These are phyloP conservation scores for Polyploca ridens DNA, from an alignment of 2,888 invertebrate genomes.

Conservation along the genomic window DNA sequence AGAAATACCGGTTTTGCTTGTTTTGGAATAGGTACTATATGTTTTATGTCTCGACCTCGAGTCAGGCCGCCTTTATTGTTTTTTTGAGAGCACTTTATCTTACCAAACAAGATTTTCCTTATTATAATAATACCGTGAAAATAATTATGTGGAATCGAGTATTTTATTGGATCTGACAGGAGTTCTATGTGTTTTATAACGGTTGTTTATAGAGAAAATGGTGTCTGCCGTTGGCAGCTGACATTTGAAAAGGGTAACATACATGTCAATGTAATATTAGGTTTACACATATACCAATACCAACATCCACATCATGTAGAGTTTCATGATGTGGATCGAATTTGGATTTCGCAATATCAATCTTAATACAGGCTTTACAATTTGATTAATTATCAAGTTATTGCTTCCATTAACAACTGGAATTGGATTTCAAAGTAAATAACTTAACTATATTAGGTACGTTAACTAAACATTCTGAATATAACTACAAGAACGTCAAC, in stretches of 20 bases:
- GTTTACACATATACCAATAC: neutral
- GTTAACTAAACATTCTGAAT: no score
- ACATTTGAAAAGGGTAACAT: neutral
- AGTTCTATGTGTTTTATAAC: neutral
- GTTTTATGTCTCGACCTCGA: no score
- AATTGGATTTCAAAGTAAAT: no score
- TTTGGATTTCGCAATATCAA: neutral
- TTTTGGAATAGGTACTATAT: no score
- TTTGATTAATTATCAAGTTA: no score
- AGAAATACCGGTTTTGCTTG: no score
- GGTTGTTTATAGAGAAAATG: neutral
- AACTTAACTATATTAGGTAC: no score
- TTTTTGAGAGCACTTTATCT: no score
- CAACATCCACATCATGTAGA: neutral
- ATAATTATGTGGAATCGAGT: neutral
- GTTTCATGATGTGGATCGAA: neutral
- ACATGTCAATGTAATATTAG: neutral
- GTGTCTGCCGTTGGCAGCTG: neutral
- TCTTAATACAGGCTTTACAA: neutral
- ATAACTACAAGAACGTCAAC: no score
- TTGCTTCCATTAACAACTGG: no score
- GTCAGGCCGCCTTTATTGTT: no score
- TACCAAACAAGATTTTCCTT: no score
- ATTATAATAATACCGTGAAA: neutral
- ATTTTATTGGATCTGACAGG: neutral